phyloP scores from a whole-genome alignment of 2,797 vertebrate species.

The Pyrocephalus nanus region DNA sequence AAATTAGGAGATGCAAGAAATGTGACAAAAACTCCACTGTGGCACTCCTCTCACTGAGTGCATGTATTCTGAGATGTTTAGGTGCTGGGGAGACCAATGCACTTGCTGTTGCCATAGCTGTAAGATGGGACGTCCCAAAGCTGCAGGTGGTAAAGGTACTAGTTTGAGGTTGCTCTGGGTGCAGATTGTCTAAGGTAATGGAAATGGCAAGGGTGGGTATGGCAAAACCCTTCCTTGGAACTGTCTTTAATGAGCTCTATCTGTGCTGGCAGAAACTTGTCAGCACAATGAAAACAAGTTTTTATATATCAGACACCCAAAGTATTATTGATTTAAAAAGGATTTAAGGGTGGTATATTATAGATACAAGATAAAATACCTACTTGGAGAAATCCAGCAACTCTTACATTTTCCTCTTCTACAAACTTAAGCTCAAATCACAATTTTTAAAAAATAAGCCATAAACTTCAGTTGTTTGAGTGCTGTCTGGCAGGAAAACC shows the following conservation, averaged over 20 bases:
- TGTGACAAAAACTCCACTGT: background rate
- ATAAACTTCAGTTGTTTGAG: conserved; percentile 45
- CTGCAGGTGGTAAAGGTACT: background rate
- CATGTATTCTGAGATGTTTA: background rate
- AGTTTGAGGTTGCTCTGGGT: background rate
- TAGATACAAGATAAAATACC: background rate
- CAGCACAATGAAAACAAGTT: background rate
- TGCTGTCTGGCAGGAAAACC: conserved; percentile 37
- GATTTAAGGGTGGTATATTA: background rate
- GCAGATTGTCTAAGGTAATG: rapidly evolving
- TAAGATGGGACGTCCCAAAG: background rate
- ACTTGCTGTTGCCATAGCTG: background rate
- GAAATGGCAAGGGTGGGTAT: background rate
- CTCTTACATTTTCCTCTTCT: background rate
- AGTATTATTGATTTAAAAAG: background rate
- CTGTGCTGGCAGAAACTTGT: background rate
- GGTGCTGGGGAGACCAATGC: background rate
- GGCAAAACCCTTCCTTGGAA: background rate
- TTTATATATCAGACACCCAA: background rate
- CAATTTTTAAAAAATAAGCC: conserved; percentile 6
- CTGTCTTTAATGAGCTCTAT: background rate
- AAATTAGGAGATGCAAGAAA: background rate
- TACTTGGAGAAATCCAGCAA: background rate
- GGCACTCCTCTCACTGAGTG: background rate
- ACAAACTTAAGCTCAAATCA: background rate